Evolutionary conservation across 2,888 invertebrate genomes (phyloP), one percentile per base, ranked within the genome.

Genomic region (Pachymerium ferrugineum): DNA sequence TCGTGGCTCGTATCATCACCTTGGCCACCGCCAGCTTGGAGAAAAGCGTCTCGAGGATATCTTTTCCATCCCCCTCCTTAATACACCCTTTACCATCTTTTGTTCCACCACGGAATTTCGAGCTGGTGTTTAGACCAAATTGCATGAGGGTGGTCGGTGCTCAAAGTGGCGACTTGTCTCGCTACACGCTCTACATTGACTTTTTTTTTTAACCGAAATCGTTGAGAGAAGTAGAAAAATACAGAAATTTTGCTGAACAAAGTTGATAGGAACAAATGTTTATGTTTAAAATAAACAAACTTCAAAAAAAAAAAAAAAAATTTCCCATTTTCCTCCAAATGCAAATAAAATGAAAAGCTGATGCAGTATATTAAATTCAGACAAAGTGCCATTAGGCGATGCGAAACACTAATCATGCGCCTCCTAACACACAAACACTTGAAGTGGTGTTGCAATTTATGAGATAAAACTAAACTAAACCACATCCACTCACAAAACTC

Each of bases 1-100:
- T 62, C 62, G 62, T 62, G 62, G 62, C 62, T 62, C 62, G 62
- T 62, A 62, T 62, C 62, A 62, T 62, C 62, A 62, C 62, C 62
- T 62, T 62, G 62, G 62, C 62, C 62, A 62, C 62, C 62, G 62
- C 28, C 62, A 62, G 62, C 62, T 22, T 12, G 12, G 25, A 62
- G 62, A 62, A 62, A 62, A 28, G 62, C 62, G 62, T 62, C 62
- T 62, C 62, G 62, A 62, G 62, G 28, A 62, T 62, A 62, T 62
- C 62, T 62, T 28, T 62, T 28, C 62, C 62, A 62, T 28, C 22
- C 62, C 62, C 62, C 62, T 62, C n/a, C n/a, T n/a, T n/a, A n/a
- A n/a, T n/a, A 62, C 62, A 62, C 22, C 62, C 62, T 22, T 62
- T 25, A 25, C 62, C 62, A 25, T 62, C 62, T 62, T 62, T 62